Evolutionary conservation across 2,797 vertebrate genomes (phyloP).

Genomic region (Notolepis coatsorum): DNA sequence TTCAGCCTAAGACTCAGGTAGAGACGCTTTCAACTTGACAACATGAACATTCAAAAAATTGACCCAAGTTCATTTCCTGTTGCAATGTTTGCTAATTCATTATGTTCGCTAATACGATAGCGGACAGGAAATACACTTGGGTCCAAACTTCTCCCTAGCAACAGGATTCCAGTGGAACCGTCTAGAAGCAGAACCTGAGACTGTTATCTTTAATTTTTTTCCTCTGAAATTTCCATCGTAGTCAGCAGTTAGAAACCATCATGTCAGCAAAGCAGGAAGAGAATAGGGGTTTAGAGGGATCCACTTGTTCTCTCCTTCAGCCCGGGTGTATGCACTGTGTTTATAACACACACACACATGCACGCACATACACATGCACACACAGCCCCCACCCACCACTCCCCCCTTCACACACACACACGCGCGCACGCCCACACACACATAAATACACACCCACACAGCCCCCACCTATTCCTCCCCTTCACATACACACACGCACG

Average conservation of each 20-base stretch:
- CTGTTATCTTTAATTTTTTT: not conserved
- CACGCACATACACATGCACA: slow-evolving; percentile 7
- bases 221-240: not conserved
- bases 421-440: slow-evolving; percentile 19
- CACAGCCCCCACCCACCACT: not conserved
- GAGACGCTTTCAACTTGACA: too few species aligned
- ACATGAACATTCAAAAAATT: too few species aligned
- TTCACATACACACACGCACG: slow-evolving; percentile 12
- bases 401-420: slow-evolving; percentile 30
- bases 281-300: slow-evolving; percentile 16
- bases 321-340: not conserved
- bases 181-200: too few species aligned
- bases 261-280: slow-evolving; percentile 20
- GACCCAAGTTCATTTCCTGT: too few species aligned
- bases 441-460: slow-evolving; percentile 23
- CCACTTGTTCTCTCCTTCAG: slow-evolving; percentile 1
- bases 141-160: too few species aligned
- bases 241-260: slow-evolving; percentile 15
- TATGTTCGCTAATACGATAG: too few species aligned
- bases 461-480: too few species aligned
- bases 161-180: too few species aligned
- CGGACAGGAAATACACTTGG: too few species aligned
- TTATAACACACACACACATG: slow-evolving; percentile 1
- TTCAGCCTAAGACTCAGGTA: too few species aligned
- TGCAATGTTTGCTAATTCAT: too few species aligned